Conservation (phyloP, 2,888 invertebrate genomes). For the Elmis aenea region DNA sequence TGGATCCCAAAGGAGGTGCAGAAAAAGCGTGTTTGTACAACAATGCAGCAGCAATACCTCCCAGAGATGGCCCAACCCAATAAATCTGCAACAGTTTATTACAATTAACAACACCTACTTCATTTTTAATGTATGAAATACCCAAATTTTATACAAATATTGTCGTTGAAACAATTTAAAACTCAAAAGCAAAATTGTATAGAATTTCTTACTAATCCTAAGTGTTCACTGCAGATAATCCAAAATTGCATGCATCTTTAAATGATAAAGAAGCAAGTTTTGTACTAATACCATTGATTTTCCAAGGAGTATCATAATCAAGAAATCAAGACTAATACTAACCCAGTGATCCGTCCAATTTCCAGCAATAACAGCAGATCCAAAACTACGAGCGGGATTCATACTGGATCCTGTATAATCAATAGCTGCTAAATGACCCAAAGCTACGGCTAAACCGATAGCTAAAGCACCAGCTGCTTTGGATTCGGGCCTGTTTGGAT, state of each 20-base stretch:
- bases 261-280: too few species aligned
- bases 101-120: too few species aligned
- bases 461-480: constrained; percentile 79
- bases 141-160: too few species aligned
- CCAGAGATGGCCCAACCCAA: constrained; percentile 83
- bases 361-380: constrained; percentile 75
- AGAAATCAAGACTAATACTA: too few species aligned
- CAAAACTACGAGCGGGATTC: constrained; percentile 89
- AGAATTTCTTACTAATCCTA: too few species aligned
- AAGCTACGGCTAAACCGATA: constrained; percentile 80
- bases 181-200: too few species aligned
- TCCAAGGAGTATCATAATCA: too few species aligned
- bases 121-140: too few species aligned
- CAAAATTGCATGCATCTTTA: too few species aligned
- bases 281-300: too few species aligned
- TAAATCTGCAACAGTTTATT: constrained; percentile 69
- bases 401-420: constrained; percentile 84
- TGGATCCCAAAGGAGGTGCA: constrained; percentile 44
- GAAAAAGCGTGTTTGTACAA: constrained; percentile 67
- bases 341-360: constrained; percentile 81
- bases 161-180: too few species aligned
- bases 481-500: constrained; percentile 71
- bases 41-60: constrained; percentile 72
- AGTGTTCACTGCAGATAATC: too few species aligned
- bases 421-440: constrained; percentile 81